Base-by-base conservation (phyloP, 2,113 vertebrate genomes). In the Chloroceryle aenea region DNA sequence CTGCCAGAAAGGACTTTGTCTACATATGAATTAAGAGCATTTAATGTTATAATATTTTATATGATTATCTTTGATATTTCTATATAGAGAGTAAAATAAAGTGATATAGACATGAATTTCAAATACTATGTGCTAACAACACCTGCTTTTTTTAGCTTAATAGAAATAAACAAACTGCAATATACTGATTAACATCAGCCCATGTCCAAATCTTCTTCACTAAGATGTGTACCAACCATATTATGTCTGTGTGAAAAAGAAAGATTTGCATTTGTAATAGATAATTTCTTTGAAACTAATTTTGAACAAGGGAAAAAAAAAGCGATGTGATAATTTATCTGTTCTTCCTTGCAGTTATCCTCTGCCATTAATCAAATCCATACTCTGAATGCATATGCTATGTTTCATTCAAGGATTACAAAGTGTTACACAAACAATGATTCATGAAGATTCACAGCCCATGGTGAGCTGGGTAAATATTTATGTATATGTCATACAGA, bases 371-470 rank as follows among this genome's bases (percentile, higher is more conserved):
- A 69, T 76, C 40, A 62, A 14, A 83, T 48, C 27, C 42, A 83
- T 75, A 79, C 40, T 85, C 78, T 38, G n/a, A 85, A 82, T 69
- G 29, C 25, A 61, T 75, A 55, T 30, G 47, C 34, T 74, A 64
- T 4, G 1, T 64, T 92, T 96, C 73, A 83, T 77, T 81, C 42
- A 93, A 77, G n/a, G 78, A 83, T 80, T 87, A 79, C 38, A 26
- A 76, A 40, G 53, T 83, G 38, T 80, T 91, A 83, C 50, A 79
- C 62, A 82, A 95, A 85, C 78, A 95, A 36, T 94, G 80, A 94
- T 83, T 94, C 90, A 93, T 80, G 27, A 82, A 83, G 56, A 93
- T 89, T 96, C 69, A 91, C 84, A 94, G 42, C 10, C 30, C n/a
- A 6, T 85, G 40, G 36, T 1, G 10, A 90, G 66, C 14, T 58